Percentiles rank a stretch among this genome's conserved stretches.
These are phyloP conservation scores for Paralvinella palmiformis DNA, from an alignment of 1,140 invertebrate genomes.

Conservation along the genomic window DNA sequence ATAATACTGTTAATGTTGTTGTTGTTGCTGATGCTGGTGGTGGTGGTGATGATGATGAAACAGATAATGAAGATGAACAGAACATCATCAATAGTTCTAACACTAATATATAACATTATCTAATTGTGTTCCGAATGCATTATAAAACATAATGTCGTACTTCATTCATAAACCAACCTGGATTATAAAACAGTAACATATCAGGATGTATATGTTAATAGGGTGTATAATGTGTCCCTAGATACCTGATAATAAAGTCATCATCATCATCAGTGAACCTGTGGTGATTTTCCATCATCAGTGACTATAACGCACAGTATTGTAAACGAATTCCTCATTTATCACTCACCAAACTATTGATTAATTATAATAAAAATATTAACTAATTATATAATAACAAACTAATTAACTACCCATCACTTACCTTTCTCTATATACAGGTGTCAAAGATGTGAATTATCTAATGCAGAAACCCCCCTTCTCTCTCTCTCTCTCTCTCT, in stretches of 20 bases:
- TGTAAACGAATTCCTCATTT: neutral
- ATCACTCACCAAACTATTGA: neutral
- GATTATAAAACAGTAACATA: no score
- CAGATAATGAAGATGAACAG: neutral
- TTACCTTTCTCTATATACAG: neutral
- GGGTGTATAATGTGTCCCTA: no score
- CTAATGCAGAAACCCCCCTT: neutral
- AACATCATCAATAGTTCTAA: neutral
- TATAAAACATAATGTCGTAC: no score
- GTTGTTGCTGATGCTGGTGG: neutral
- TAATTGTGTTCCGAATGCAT: neutral
- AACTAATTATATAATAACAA: neutral
- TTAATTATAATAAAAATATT: neutral
- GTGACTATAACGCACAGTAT: neutral
- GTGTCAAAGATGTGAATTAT: neutral
- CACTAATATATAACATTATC: neutral
- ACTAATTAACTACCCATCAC: neutral
- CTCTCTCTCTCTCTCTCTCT: neutral
- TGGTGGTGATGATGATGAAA: neutral
- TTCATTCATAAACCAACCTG: no score
- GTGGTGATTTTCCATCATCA: neutral
- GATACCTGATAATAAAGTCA: no score
- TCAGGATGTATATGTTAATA: no score
- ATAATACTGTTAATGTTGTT: neutral
- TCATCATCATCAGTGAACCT: no score